Percentiles rank a stretch among this genome's conserved stretches.
Conservation (phyloP, 2,113 vertebrate species). For the Helogale parvula region DNA sequence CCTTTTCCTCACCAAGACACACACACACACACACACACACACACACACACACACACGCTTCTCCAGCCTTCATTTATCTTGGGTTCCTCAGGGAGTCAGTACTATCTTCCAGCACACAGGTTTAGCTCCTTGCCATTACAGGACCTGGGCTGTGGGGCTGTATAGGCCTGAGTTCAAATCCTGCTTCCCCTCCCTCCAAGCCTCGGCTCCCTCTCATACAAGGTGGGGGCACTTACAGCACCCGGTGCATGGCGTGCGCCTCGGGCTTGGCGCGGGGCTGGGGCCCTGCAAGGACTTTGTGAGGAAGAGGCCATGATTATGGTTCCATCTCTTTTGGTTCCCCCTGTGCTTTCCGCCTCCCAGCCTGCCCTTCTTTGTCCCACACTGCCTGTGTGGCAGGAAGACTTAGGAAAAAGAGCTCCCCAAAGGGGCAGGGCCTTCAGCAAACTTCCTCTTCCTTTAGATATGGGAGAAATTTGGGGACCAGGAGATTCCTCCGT, state of each 20-base stretch:
- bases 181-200: not conserved
- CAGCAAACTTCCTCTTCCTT: not conserved
- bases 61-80: not conserved
- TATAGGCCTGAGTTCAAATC: not conserved
- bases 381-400: not conserved
- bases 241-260: too few relatives aligned
- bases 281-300: not conserved
- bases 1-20: not conserved
- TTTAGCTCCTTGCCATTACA: not conserved
- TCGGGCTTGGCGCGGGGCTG: not conserved
- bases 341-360: not conserved
- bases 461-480: not conserved
- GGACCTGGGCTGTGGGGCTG: not conserved
- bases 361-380: not conserved
- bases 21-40: not conserved
- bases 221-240: not conserved
- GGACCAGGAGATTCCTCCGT: fast-evolving
- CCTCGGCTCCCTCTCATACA: not conserved
- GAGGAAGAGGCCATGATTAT: not conserved
- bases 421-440: not conserved
- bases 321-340: not conserved
- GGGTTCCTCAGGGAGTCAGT: not conserved
- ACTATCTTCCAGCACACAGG: not conserved
- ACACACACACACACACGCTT: not conserved
- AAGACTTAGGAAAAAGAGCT: not conserved